Evolutionary conservation across 1,140 invertebrate genomes (phyloP), one percentile per base, ranked within the genome.

Genomic region (Parapsyche elsis): DNA sequence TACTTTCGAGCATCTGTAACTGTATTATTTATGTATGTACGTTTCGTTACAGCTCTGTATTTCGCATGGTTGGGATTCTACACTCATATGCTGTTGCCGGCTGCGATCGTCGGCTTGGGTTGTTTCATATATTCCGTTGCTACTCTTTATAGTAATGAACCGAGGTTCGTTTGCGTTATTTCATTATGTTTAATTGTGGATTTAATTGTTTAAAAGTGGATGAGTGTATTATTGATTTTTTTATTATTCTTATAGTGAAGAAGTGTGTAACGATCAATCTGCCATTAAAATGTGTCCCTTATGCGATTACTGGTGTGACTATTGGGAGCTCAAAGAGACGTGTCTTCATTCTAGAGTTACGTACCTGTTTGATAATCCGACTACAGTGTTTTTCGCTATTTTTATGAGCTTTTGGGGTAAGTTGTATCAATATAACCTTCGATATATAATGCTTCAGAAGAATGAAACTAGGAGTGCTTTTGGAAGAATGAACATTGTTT

Each of bases 41-140:
- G 10, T 77, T 21, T 76, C 61, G 9, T 81, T 79, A 23, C 45
- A 83, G 81, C 79, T n/a, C 90, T 99, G 0, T 99, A 99, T 85
- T 99, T 99, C 88, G 98, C 97, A 16, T 99, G 98, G 98, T 87
- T 99, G 30, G 98, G 98, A 14, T 99, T 98, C 88, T 99, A 99
- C 86, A 99, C 98, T 0, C 93, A 94, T 81, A 95, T 97, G 92
- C 88, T 99, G 4, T 95, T 97, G 64, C 93, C 95, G 0, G 94
- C 97, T 0, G 93, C 97, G 0, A 88, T 96, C 10, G 94, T 98
- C 1, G 97, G 97, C 0, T 90, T 95, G 0, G 84, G 97, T 0
- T 97, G 95, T 86, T 97, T 98, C 84, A 86, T 96, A 16, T 97
- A 98, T 84, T 97, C 96, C 0, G 84, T 97, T 0, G 92, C 99